Base-by-base conservation (phyloP, 2,113 vertebrate species). In the Falco punctatus region DNA sequence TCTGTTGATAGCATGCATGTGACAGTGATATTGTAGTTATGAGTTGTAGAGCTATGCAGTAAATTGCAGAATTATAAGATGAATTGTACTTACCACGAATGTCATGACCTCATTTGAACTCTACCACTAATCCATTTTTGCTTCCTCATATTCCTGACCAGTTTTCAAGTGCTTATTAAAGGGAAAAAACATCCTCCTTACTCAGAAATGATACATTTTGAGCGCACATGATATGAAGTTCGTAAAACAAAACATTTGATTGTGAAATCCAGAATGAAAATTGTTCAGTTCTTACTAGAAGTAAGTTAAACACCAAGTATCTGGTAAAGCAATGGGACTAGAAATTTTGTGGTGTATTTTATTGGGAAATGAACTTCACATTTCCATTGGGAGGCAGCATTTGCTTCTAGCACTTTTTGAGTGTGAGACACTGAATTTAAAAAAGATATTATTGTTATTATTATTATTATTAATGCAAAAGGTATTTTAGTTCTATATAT, bases 381-480 rank as follows among this genome's bases (percentile, higher is more conserved):
- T 92, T 96, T 95, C 91, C 95, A 95, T 91, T 90, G 92, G 95
- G 89, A 96, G 94, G 92, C 92, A 97, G 94, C 89, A 94, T 94
- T 95, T 95, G 72, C 89, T 95, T 97, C 71, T 78, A 77, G 73
- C 71, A 80, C 78, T 95, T 87, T 48, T 75, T 91, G 70, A 92
- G 10, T 66, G 28, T 30, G 54, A 89, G 42, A 35, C 17, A 58
- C 15, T 35, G 58, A 80, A 80, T 83, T 85, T 71, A 17, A 38
- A 80, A 87, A 81, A 28, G 10, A 48, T 19, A 52, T 22, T n/a
- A 35, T 35, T 38, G 9, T 38, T 38, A 38, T 38, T 38, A 38
- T 38, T 38, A 33, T 49, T 66, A 58, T 81, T 69, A 67, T 72
- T 72, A 32, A 72, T 66, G 27, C 49, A 92, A 95, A 94, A 88